These are phyloP conservation scores for Montipora capricornis DNA, from an alignment of 64 coral and sea anemone genomes.

Conservation along the genomic window DNA sequence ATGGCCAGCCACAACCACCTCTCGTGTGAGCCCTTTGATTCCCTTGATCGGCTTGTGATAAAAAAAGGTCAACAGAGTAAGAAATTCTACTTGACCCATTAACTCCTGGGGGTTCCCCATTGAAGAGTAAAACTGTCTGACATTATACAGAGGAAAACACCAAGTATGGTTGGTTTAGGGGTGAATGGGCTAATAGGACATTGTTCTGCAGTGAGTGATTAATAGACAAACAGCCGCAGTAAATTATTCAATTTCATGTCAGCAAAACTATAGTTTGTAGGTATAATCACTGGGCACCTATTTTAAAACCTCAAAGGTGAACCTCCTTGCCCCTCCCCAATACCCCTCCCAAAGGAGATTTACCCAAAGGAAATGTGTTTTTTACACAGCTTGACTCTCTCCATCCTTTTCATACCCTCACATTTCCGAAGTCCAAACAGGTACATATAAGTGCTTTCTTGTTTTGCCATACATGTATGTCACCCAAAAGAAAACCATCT, in stretches of 20 bases:
- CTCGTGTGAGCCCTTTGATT: slow-evolving; percentile 53
- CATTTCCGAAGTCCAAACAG: no score
- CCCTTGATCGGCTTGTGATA: slow-evolving; percentile 57
- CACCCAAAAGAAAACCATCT: no score
- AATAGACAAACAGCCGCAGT: not conserved
- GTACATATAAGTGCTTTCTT: no score
- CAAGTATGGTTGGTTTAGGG: not conserved
- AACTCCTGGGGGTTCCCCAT: no score
- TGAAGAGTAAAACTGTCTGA: not conserved
- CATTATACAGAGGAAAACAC: not conserved
- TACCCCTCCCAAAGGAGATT: no score
- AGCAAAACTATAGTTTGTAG: not conserved
- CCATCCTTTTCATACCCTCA: no score
- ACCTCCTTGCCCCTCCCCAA: no score
- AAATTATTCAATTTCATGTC: slow-evolving; percentile 1
- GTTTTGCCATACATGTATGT: no score
- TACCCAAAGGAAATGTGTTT: no score
- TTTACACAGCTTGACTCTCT: no score
- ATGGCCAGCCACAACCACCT: slow-evolving; percentile 53
- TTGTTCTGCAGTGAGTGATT: not conserved
- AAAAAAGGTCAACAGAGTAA: not conserved
- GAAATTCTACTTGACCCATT: not conserved
- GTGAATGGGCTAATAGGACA: no score
- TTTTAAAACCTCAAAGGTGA: no score
- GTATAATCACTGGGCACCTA: not conserved